Evolutionary conservation across 2,113 vertebrate genomes (phyloP).

Genomic region (Stercorarius parasiticus): DNA sequence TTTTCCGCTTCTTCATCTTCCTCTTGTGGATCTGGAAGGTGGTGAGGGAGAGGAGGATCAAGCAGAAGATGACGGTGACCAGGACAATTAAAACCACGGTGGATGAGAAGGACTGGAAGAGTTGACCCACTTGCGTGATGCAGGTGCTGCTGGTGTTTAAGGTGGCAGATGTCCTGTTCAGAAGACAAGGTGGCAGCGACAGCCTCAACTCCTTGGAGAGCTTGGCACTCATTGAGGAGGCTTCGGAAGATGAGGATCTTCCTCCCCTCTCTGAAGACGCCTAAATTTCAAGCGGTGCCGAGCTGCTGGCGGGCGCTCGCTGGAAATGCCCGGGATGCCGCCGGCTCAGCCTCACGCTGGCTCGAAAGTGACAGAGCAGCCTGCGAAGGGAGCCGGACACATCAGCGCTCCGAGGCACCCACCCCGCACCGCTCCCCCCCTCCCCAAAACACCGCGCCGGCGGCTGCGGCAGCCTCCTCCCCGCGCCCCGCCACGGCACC

Average conservation of each 20-base stretch:
- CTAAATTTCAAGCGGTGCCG: not conserved
- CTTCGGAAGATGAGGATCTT: conserved; percentile 64
- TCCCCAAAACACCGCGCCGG: not conserved
- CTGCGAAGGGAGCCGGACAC: conserved; percentile 69
- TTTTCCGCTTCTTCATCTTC: conserved; percentile 95
- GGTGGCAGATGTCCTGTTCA: conserved; percentile 79
- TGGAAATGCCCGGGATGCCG: not conserved
- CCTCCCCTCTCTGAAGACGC: conserved; percentile 57
- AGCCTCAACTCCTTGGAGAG: conserved; percentile 84
- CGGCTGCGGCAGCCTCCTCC: conserved; percentile 7
- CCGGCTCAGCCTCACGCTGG: conserved; percentile 29
- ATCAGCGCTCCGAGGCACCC: conserved; percentile 38
- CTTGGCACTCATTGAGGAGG: conserved; percentile 86
- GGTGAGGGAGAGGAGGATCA: conserved; percentile 91
- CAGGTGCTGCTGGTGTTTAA: conserved; percentile 81
- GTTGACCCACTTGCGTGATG: conserved; percentile 86
- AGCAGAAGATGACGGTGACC: conserved; percentile 88
- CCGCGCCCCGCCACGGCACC: not conserved
- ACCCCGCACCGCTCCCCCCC: not conserved
- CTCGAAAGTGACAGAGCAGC: conserved; percentile 21
- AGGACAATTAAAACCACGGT: conserved; percentile 92
- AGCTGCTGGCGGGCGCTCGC: not conserved
- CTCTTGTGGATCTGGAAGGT: conserved; percentile 96
- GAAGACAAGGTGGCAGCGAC: conserved; percentile 82
- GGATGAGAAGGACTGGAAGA: conserved; percentile 92